Base-by-base conservation (phyloP, 2,888 invertebrate genomes). In the Hyposoter dolosus region DNA sequence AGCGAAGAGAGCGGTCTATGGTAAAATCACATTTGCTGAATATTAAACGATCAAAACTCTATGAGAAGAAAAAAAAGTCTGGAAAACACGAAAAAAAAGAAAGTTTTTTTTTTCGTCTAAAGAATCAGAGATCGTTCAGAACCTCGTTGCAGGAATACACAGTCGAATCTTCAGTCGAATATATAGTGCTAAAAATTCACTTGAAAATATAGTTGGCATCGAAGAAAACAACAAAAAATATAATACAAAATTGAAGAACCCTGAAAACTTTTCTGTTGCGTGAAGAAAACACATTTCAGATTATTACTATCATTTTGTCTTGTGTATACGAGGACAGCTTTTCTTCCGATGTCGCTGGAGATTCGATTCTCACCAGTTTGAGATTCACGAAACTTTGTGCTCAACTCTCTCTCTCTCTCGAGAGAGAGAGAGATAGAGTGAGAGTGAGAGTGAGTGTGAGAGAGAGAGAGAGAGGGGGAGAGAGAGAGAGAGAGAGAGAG, bases 381-480 rank as follows among this genome's bases (percentile, higher is more conserved):
- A 72, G 80, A 71, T 66, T 56, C 47, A 32, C 68, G 47, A 68
- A 77, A 82, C 66, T 78, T 68, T 50, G 68, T n/a, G 43, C 72
- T 80, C 65, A 53, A 50, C 28, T 69, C 71, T 80, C 75, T 65
- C 9, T n/a, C n/a, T n/a, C n/a, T n/a, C n/a, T n/a, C 28, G 28
- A 28, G 28, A 28, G 28, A 28, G 79, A 85, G 84, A 78, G 86
- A 82, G 82, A 86, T 83, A 82, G 89, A 87, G 89, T 76, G 80
- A 74, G 88, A 84, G 84, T 80, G 86, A 77, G 86, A 77, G 86
- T 85, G 87, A 82, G 89, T n/a, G n/a, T n/a, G 87, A 75, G 88
- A 84, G 84, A 82, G 86, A 77, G 86, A 75, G 87, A 86, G 87
- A 82, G 89, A 87, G 89, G 69, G 83, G 86, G 84, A 82, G 89